Conservation (phyloP, 2,888 invertebrate genomes). For the Chrysotoxum bicinctum region DNA sequence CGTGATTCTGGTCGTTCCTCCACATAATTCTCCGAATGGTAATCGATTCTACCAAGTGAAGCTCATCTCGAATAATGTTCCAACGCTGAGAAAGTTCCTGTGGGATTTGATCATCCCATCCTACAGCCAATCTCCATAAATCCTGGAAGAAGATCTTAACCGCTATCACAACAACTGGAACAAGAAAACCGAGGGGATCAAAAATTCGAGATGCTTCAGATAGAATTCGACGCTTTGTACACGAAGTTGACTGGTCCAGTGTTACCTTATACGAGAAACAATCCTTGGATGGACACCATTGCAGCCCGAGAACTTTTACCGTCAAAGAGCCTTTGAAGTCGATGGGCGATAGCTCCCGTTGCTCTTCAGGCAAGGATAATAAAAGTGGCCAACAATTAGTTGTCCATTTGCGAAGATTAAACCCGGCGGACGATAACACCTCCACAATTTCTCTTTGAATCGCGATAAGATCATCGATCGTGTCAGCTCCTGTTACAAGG, state of each 20-base stretch:
- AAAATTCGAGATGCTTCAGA: not conserved
- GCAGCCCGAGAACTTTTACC: too few relatives aligned
- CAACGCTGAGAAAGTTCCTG: not conserved
- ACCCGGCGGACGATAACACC: not conserved
- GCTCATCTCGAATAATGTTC: slow-evolving; percentile 2
- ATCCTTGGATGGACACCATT: not conserved
- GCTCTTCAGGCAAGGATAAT: not conserved
- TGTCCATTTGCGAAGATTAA: slow-evolving; percentile 24
- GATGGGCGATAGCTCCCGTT: too few relatives aligned
- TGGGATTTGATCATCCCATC: not conserved
- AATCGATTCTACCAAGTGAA: not conserved
- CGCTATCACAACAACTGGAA: not conserved
- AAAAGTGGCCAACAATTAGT: slow-evolving; percentile 35
- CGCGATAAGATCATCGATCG: too few relatives aligned
- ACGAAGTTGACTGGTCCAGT: not conserved
- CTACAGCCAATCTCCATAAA: slow-evolving; percentile 3
- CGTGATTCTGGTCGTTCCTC: not conserved
- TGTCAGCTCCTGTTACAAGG: too few relatives aligned
- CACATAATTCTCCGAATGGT: not conserved
- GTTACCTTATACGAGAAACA: not conserved
- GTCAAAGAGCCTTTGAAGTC: too few relatives aligned
- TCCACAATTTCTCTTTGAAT: not conserved
- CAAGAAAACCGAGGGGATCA: not conserved
- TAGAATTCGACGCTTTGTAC: not conserved
- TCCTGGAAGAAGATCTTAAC: not conserved